A percentile compares a stretch with the other conserved stretches of the same genome.
phyloP scores from a whole-genome alignment of 2,888 invertebrate species.

The Dicyrtoma fusca region DNA sequence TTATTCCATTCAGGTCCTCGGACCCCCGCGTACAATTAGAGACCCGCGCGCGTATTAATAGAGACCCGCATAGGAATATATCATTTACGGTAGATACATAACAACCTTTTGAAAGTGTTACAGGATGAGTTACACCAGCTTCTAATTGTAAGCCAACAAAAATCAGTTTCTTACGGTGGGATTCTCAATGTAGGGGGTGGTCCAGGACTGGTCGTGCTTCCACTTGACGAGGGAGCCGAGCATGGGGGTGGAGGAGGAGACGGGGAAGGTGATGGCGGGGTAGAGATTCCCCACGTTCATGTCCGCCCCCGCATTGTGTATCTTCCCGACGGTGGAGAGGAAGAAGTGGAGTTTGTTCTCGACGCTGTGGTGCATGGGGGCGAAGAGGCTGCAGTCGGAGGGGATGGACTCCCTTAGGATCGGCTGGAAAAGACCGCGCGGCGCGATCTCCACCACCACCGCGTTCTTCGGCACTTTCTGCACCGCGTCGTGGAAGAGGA shows the following conservation, averaged over 20 bases:
- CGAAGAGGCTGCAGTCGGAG: background rate
- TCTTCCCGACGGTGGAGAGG: slow-evolving; percentile 58
- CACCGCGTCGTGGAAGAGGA: slow-evolving; percentile 68
- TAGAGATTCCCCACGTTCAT: slow-evolving; percentile 76
- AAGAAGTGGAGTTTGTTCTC: slow-evolving; percentile 31
- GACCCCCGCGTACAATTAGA: too few species aligned
- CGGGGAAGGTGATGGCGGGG: slow-evolving; percentile 76
- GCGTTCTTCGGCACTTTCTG: slow-evolving; percentile 64
- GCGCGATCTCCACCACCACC: slow-evolving; percentile 65
- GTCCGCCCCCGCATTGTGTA: slow-evolving; percentile 77
- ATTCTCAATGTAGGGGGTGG: slow-evolving; percentile 52
- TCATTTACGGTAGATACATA: too few species aligned
- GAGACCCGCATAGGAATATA: too few species aligned
- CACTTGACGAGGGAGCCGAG: slow-evolving; percentile 81
- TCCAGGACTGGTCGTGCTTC: slow-evolving; percentile 71
- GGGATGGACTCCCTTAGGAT: slow-evolving; percentile 64
- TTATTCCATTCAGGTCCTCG: too few species aligned
- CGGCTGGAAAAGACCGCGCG: slow-evolving; percentile 65
- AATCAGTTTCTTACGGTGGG: slow-evolving; percentile 74
- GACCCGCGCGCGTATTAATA: too few species aligned
- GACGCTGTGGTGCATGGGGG: slow-evolving; percentile 36
- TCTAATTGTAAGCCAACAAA: too few species aligned
- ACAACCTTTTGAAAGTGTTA: too few species aligned
- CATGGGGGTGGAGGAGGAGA: slow-evolving; percentile 83
- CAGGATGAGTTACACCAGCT: too few species aligned